Evolutionary conservation across 2,888 invertebrate species (phyloP), one percentile per base, ranked within the genome.

Genomic region (Loripinus fragilis): DNA sequence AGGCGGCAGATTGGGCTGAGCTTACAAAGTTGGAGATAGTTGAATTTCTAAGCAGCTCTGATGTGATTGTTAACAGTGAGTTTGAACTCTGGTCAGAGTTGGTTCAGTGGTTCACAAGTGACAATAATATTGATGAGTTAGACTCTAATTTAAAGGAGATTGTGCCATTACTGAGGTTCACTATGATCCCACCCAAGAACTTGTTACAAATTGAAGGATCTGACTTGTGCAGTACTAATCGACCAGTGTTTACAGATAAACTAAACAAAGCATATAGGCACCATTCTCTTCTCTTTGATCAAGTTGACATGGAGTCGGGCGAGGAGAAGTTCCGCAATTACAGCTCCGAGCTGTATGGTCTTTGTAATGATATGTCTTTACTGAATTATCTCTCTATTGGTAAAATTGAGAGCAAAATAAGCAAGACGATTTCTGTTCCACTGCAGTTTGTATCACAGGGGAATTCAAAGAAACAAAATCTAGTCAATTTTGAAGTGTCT

Each of bases 1-100:
- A 88, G 45, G 88, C 91, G 8, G 74, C 86, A 7, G 91, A 91
- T 67, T 91, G 91, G 91, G 72, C 86, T 23, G 86, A 85, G 35
- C 81, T 91, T 67, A 80, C 89, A 0, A 78, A 74, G 41, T 74
- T 72, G 8, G 90, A 90, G 71, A 80, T 91, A 28, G 78, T 81
- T 10, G 90, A 90, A 48, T 90, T 91, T 80, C 73, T 91, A n/a
- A 80, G 76, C 7, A 88, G 88, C 76, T 90, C 90, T 7, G 89
- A 91, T 70, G 81, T 90, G 33, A 85, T 90, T 55, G 89, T 91
- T 12, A 75, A 83, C 35, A 88, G 88, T 70, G 91, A 91, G 81
- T 85, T 80, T 68, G 78, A 85, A 1, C 78, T 90, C 28, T 91
- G 90, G 90, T 76, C 77, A 28, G 71, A 86, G 71, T 80, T 90